phyloP scores from a whole-genome alignment of 2,113 vertebrate species.

The Zosterops lateralis region DNA sequence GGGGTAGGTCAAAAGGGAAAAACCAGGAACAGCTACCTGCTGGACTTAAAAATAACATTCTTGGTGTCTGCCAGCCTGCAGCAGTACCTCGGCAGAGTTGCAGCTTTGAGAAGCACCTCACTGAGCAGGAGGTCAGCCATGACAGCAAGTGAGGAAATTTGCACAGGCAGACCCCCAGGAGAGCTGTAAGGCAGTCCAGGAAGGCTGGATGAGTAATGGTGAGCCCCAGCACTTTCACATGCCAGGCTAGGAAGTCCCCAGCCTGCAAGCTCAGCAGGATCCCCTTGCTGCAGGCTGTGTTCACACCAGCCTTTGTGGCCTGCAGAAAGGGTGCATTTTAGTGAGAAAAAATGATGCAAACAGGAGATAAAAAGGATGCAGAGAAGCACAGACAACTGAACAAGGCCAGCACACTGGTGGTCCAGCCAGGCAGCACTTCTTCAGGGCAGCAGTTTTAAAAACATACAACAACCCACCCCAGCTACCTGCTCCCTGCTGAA shows the following conservation, averaged over 20 bases:
- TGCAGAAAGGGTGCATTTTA: background rate
- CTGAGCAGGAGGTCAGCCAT: background rate
- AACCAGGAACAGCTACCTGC: background rate
- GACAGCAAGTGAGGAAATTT: background rate
- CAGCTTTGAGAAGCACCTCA: background rate
- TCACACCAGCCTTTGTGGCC: background rate
- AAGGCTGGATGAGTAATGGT: background rate
- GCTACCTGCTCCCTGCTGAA: background rate
- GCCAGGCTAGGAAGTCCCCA: background rate
- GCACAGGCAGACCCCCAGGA: background rate
- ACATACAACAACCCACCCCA: fast-evolving
- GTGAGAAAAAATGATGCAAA: background rate
- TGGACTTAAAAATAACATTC: background rate
- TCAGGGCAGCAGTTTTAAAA: background rate
- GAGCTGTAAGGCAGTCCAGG: background rate
- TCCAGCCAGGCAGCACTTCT: background rate
- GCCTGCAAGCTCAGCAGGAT: background rate
- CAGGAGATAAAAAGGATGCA: background rate
- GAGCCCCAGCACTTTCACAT: background rate
- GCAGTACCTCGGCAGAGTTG: fast-evolving
- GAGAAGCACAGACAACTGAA: background rate
- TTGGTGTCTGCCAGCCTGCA: background rate
- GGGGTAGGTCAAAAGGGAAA: background rate
- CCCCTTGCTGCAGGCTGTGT: background rate
- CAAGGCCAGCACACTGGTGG: background rate